Evolutionary conservation across 2,797 vertebrate species (phyloP).

Genomic region (Channallabes apus): DNA sequence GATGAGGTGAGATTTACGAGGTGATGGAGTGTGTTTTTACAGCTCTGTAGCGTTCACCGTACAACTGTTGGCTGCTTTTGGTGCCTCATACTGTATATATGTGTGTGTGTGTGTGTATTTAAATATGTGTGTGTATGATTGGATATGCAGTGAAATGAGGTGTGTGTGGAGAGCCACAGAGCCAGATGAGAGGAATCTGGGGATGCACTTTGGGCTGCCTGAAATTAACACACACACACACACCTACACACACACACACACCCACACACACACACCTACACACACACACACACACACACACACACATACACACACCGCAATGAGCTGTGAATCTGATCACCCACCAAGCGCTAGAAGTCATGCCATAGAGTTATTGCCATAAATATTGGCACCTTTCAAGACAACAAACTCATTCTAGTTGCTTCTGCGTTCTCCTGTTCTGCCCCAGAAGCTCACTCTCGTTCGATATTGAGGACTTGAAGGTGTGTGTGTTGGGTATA

Average conservation of each 20-base stretch:
- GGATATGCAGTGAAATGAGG: neutral
- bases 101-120: slow-evolving; percentile 12
- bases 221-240: slow-evolving; percentile 9
- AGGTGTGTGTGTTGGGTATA: neutral
- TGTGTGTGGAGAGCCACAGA: slow-evolving; percentile 37
- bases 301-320: slow-evolving; percentile 42
- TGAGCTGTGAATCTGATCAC: neutral
- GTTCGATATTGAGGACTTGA: too few relatives aligned
- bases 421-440: too few relatives aligned
- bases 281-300: too few relatives aligned
- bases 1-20: slow-evolving; percentile 37
- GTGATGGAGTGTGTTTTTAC: slow-evolving; percentile 33
- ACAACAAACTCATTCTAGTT: neutral
- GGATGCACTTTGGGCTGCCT: slow-evolving; percentile 61
- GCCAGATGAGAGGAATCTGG: slow-evolving; percentile 59
- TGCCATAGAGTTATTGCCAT: neutral
- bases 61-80: neutral
- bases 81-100: neutral
- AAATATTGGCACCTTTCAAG: neutral
- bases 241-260: too few relatives aligned
- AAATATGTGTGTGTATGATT: neutral
- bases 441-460: too few relatives aligned
- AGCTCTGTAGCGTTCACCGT: slow-evolving; percentile 9
- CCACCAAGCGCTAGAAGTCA: too few relatives aligned
- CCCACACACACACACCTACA: too few relatives aligned